These are phyloP conservation scores for Beaufortia kweichowensis DNA, from an alignment of 2,113 vertebrate genomes.

Conservation along the genomic window DNA sequence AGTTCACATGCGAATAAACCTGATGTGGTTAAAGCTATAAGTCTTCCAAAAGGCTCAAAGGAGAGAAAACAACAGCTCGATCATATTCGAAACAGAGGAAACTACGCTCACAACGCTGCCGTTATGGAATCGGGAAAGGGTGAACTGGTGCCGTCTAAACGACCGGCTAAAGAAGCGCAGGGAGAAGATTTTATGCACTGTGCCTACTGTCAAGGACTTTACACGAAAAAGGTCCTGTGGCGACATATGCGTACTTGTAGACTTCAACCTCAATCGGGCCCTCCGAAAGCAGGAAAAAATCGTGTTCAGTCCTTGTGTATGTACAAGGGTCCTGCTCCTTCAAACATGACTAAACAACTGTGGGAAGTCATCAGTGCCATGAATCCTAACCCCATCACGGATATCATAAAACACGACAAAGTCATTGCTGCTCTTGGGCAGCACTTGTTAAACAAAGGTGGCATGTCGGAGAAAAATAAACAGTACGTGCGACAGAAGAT, in stretches of 20 bases:
- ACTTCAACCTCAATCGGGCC: conserved; percentile 34
- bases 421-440: conserved; percentile 50
- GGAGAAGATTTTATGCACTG: conserved; percentile 57
- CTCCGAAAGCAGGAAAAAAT: conserved; percentile 53
- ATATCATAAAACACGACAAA: conserved; percentile 46
- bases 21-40: conserved; percentile 49
- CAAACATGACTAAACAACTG: conserved; percentile 38
- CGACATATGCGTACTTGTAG: conserved; percentile 41
- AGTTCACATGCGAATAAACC: conserved; percentile 17
- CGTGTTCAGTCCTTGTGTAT: conserved; percentile 50
- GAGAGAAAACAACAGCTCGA: conserved; percentile 47
- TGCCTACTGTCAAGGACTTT: conserved; percentile 53
- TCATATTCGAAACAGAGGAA: conserved; percentile 53
- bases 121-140: conserved; percentile 55
- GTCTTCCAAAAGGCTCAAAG: conserved; percentile 52
- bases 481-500: conserved; percentile 48
- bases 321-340: conserved; percentile 44
- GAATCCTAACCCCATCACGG: conserved; percentile 50
- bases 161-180: conserved; percentile 36
- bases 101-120: conserved; percentile 52
- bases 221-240: conserved; percentile 54
- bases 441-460: conserved; percentile 57
- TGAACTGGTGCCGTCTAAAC: conserved; percentile 51
- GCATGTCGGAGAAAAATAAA: conserved; percentile 51
- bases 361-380: conserved; percentile 54